Percentiles rank a stretch among this genome's conserved stretches.
Evolutionary conservation across 2,113 vertebrate species (phyloP).

Genomic region (Carollia perspicillata): DNA sequence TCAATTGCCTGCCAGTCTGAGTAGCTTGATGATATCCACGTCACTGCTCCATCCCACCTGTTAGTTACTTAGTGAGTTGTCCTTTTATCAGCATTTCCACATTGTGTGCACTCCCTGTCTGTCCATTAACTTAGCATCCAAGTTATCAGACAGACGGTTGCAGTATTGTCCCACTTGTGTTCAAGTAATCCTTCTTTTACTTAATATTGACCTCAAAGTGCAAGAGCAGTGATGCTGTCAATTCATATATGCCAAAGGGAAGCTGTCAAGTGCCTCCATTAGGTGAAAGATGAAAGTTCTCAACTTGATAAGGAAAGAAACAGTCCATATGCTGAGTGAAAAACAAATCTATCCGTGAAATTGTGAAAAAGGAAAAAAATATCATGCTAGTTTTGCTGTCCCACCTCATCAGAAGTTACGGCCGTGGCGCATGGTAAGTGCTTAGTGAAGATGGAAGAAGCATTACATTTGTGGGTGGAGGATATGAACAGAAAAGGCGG

Average conservation of each 20-base stretch:
- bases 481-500: not conserved
- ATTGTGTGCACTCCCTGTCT: not conserved
- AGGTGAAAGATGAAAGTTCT: not conserved
- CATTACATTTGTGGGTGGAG: not conserved
- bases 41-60: not conserved
- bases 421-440: not conserved
- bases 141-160: not conserved
- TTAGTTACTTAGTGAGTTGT: not conserved
- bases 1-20: not conserved
- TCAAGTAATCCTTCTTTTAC: not conserved
- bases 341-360: not conserved
- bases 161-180: not conserved
- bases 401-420: not conserved
- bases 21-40: not conserved
- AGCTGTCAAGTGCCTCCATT: not conserved
- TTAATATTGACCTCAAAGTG: not conserved
- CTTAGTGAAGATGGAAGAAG: not conserved
- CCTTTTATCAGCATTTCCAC: not conserved
- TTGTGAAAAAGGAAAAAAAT: not conserved
- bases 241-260: not conserved
- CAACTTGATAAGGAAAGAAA: not conserved
- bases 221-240: not conserved
- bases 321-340: not conserved
- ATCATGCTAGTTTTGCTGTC: not conserved
- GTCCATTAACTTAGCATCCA: not conserved